Conservation (phyloP, 2,797 vertebrate genomes). For the Gambusia yucatana region DNA sequence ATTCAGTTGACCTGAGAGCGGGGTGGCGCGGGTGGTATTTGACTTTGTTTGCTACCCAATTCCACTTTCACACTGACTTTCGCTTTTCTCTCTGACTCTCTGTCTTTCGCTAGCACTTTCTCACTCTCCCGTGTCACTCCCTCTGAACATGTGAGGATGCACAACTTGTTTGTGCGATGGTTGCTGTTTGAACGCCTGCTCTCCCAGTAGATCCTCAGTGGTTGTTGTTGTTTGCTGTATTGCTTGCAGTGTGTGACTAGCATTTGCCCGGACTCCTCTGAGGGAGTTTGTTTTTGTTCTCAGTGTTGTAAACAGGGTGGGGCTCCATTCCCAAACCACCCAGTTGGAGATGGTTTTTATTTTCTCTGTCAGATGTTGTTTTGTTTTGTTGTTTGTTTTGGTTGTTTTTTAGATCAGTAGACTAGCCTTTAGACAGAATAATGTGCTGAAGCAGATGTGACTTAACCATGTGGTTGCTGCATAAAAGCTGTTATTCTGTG, state of each 20-base stretch:
- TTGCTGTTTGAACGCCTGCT: slow-evolving; percentile 61
- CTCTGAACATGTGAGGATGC: slow-evolving; percentile 30
- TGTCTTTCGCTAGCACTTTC: slow-evolving; percentile 26
- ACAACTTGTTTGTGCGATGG: slow-evolving; percentile 63
- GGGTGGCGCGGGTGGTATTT: slow-evolving; percentile 46
- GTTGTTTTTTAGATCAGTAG: slow-evolving; percentile 62
- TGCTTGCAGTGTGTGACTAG: slow-evolving; percentile 69
- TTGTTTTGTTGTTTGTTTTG: slow-evolving; percentile 52
- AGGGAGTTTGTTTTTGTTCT: slow-evolving; percentile 80
- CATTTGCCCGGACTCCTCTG: slow-evolving; percentile 71
- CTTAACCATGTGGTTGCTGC: slow-evolving; percentile 42
- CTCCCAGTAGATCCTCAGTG: slow-evolving; percentile 70
- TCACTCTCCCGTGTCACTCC: slow-evolving; percentile 22
- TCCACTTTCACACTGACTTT: slow-evolving; percentile 58
- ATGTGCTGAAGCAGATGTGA: slow-evolving; percentile 56
- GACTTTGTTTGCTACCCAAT: slow-evolving; percentile 60
- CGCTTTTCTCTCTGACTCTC: slow-evolving; percentile 14
- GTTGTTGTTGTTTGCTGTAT: slow-evolving; percentile 74
- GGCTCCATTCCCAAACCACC: slow-evolving; percentile 71
- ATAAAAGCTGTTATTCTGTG: slow-evolving; percentile 35
- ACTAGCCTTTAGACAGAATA: slow-evolving; percentile 56
- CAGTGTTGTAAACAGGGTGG: slow-evolving; percentile 74
- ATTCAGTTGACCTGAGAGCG: slow-evolving; percentile 73
- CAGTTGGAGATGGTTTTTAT: slow-evolving; percentile 69
- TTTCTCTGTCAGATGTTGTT: slow-evolving; percentile 61